Base-by-base conservation (phyloP, 2,888 invertebrate genomes). In the Lycia hirtaria region DNA sequence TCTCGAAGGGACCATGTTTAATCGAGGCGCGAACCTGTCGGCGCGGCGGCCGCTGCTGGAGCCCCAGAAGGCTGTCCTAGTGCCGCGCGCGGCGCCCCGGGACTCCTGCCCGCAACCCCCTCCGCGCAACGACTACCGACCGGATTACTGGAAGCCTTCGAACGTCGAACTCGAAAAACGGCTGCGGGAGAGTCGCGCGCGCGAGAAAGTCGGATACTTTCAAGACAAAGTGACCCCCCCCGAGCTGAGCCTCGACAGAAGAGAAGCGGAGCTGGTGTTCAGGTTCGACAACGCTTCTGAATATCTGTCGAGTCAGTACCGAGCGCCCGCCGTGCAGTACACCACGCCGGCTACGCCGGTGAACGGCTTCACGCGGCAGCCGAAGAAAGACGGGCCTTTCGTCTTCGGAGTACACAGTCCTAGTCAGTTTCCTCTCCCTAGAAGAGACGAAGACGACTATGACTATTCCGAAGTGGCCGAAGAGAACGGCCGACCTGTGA, bases 401-500 rank as follows among this genome's bases (percentile, higher is more conserved):
- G 94, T 94, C 70, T 94, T 94, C 76, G 94, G 94, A 64, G 88
- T 94, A 57, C 93, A 94, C 76, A 88, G 87, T 66, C 92, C 92
- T 52, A 91, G 91, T 76, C 92, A 92, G 76, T 92, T 92, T 77
- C 88, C 88, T 30, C 75, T 85, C 54, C 73, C 80, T 62, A 80
- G 85, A 41, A 78, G 82, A 64, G 87, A 85, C 50, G 87, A 89
- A 9, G 91, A 91, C 60, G 92, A 92, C 72, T 91, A 91, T 75
- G 92, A 92, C 67, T 92, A 91, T 64, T 90, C 92, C 5, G 91
- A 92, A 71, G 92, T 90, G 62, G 76, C 87, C 20, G 91, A 91
- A 55, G 90, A 90, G 58, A 83, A 80, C 62, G 81, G 81, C 49
- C 84, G 84, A 61, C 79, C 86, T 73, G 87, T 84, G 78, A 81